These are phyloP conservation scores for Sceloporus undulatus DNA, from an alignment of 2,113 vertebrate genomes.

Conservation along the genomic window DNA sequence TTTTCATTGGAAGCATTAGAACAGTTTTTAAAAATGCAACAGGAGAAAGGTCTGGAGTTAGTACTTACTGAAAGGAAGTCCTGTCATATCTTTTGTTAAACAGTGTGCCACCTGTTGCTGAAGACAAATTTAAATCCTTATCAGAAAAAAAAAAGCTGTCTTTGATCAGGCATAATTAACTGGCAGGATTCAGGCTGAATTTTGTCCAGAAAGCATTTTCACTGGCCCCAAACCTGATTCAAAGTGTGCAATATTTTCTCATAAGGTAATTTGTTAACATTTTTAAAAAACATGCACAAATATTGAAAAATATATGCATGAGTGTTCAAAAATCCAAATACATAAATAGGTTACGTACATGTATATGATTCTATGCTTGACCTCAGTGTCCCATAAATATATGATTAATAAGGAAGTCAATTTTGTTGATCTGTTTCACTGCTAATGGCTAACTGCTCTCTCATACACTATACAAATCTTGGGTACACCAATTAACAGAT, in stretches of 20 bases:
- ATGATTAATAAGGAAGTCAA: not conserved
- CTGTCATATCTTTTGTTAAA: not conserved
- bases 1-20: conserved; percentile 74
- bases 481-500: no score
- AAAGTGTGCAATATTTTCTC: not conserved
- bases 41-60: conserved; percentile 22
- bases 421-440: not conserved
- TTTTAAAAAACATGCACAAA: not conserved
- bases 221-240: not conserved
- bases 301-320: not conserved
- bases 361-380: no score
- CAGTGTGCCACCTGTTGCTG: conserved; percentile 31
- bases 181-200: not conserved
- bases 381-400: not conserved
- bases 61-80: not conserved
- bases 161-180: not conserved
- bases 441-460: not conserved
- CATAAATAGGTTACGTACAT: no score
- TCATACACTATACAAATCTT: no score
- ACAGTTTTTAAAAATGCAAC: conserved; percentile 73
- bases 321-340: no score
- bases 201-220: not conserved
- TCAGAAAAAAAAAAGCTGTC: not conserved
- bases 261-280: not conserved
- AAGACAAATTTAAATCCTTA: conserved; percentile 37